These are phyloP conservation scores for Pachypanchax playfairii DNA, from an alignment of 2,113 vertebrate genomes.

Conservation along the genomic window DNA sequence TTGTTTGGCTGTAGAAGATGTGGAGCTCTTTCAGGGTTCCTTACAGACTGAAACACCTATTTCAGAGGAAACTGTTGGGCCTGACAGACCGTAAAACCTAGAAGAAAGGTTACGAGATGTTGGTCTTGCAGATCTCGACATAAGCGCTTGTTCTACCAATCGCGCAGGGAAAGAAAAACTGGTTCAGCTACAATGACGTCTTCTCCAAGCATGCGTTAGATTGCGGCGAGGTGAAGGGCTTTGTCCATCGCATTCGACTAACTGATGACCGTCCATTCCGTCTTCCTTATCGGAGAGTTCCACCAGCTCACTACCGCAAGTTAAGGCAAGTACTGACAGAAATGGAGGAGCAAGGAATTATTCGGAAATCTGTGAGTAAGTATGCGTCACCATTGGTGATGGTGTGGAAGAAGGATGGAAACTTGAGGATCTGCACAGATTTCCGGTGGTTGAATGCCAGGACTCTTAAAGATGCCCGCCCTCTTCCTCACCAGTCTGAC, in stretches of 20 bases:
- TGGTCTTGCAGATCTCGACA: constrained; percentile 8
- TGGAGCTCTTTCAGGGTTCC: not conserved
- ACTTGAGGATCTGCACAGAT: not conserved
- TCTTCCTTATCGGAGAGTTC: not conserved
- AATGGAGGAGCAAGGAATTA: not conserved
- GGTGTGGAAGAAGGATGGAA: too few relatives aligned
- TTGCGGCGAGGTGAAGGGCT: not conserved
- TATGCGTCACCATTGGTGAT: too few relatives aligned
- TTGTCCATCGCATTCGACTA: not conserved
- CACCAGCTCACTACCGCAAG: not conserved
- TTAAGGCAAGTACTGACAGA: not conserved
- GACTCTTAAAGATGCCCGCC: not conserved
- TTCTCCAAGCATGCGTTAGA: not conserved
- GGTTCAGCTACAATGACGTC: not conserved
- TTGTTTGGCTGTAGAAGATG: not conserved
- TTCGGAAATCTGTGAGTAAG: not conserved
- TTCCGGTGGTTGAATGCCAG: not conserved
- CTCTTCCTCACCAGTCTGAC: not conserved
- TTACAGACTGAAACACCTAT: not conserved
- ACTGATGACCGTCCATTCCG: not conserved
- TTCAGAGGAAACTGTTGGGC: not conserved
- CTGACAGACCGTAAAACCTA: not conserved
- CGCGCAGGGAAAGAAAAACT: not conserved
- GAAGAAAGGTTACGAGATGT: not conserved
- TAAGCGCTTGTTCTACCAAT: not conserved